phyloP scores from a whole-genome alignment of 2,113 vertebrate species.

The Chionodraco myersi region DNA sequence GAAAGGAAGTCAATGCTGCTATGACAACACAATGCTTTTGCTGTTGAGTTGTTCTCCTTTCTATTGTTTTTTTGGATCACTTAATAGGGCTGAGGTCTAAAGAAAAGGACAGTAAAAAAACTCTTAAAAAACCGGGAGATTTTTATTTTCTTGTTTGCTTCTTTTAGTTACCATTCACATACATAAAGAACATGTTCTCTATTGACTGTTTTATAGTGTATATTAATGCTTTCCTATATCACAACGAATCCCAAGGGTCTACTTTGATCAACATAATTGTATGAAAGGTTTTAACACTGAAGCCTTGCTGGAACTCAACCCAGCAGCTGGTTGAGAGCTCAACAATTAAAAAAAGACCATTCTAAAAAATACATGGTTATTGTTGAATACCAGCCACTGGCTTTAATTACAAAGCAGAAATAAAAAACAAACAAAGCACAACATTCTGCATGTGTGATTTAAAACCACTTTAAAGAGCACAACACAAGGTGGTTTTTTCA shows the following conservation, averaged over 20 bases:
- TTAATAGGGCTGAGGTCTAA: constrained; percentile 7
- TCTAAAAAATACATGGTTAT: constrained; percentile 10
- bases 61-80: constrained; percentile 3
- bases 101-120: constrained; percentile 8
- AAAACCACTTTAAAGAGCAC: constrained; percentile 6
- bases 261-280: background rate
- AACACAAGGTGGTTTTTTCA: background rate
- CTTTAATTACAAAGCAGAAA: background rate
- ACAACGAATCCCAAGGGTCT: background rate
- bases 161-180: background rate
- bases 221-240: background rate
- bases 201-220: background rate
- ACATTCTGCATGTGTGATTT: constrained; percentile 16
- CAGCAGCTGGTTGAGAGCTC: background rate
- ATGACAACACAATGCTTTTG: constrained; percentile 37
- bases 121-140: background rate
- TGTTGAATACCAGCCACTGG: constrained; percentile 1
- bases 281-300: constrained; percentile 6
- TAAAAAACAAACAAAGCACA: background rate
- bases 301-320: background rate
- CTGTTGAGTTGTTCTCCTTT: background rate
- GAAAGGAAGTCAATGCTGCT: constrained; percentile 46
- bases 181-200: background rate
- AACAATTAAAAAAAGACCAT: constrained; percentile 7
- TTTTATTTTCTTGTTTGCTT: background rate